Evolutionary conservation across 1,140 invertebrate genomes (phyloP).

Genomic region (Calosoma granatense): DNA sequence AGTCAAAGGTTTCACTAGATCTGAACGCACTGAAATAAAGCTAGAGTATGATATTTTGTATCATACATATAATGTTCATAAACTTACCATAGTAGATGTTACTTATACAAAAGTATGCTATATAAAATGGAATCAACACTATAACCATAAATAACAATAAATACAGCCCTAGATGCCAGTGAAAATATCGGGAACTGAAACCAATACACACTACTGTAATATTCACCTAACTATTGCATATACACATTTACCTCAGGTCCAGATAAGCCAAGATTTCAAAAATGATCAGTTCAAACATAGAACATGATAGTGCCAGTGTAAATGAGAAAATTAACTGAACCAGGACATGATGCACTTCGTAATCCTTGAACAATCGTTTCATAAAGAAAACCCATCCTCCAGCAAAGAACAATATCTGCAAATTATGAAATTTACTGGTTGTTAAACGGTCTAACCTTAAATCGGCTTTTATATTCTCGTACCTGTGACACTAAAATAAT

Average conservation of each 20-base stretch:
- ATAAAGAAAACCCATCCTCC: conserved; percentile 99
- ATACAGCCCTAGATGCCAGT: conserved; percentile 91
- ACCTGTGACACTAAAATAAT: conserved; percentile 60
- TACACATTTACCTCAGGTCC: conserved; percentile 49
- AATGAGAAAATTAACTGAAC: conserved; percentile 95
- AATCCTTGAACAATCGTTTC: conserved; percentile 95
- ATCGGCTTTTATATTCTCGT: conserved; percentile 20
- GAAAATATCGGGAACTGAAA: conserved; percentile 87
- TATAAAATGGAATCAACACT: conserved; percentile 93
- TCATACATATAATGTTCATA: conserved; percentile 9
- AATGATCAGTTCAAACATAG: conserved; percentile 99
- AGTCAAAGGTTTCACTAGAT: conserved; percentile 71
- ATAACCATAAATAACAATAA: conserved; percentile 90
- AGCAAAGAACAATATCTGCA: conserved; percentile 86
- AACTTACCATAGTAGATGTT: conserved; percentile 82
- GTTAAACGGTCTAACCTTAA: conserved; percentile 13
- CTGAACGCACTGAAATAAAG: conserved; percentile 62
- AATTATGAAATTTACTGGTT: conserved; percentile 27
- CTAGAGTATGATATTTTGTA: background rate
- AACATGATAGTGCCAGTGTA: conserved; percentile 95
- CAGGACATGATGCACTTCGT: conserved; percentile 91
- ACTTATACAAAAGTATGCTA: conserved; percentile 88
- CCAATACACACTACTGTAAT: too few species aligned
- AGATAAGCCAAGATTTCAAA: conserved; percentile 97
- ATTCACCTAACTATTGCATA: too few species aligned